Base-by-base conservation (phyloP, 2,113 vertebrate species). In the Rhinolophus ferrumequinum region DNA sequence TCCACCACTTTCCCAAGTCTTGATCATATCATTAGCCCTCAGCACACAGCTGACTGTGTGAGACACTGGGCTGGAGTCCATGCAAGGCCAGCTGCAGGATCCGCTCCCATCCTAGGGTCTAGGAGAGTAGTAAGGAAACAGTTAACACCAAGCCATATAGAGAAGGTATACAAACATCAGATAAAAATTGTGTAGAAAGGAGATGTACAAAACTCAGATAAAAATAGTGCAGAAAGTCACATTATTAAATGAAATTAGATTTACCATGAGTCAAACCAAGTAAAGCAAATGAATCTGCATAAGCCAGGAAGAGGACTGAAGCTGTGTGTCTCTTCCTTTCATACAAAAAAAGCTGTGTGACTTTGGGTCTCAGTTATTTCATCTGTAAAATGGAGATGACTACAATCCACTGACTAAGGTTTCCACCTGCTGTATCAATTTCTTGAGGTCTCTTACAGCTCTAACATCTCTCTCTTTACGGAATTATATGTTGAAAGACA, bases 191-290 rank as follows among this genome's bases (percentile, higher is more conserved):
- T 19, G 18, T 80, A 52, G 15, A 84, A 69, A 60, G 35, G 47
- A 50, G 56, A 58, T 66, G 41, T 0, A 52, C 2, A 85, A 16
- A 96, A 41, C 52, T 86, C 35, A 82, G 41, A 41, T 66, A 50
- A 85, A 88, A 67, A 26, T 47, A 69, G 28, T 18, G 12, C 70
- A 35, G 11, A 85, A 72, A 56, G 38, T 66, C 52, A 67, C 50
- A 7, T 89, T 83, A n/a, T 28, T 81, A 69, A 94, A 52, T 72
- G 30, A 92, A 73, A 84, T 52, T 47, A 83, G 13, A 82, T 77
- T 92, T 79, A 60, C 66, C 52, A 0, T 84, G 64, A 83, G 13
- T 47, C 56, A 50, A 73, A 44, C 14, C 33, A 73, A 54, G 38
- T 24, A 6, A 76, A 60, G n/a, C 64, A 58, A 84, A 16, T 62